Conservation (phyloP, 2,888 invertebrate species). For the Pteria penguin region DNA sequence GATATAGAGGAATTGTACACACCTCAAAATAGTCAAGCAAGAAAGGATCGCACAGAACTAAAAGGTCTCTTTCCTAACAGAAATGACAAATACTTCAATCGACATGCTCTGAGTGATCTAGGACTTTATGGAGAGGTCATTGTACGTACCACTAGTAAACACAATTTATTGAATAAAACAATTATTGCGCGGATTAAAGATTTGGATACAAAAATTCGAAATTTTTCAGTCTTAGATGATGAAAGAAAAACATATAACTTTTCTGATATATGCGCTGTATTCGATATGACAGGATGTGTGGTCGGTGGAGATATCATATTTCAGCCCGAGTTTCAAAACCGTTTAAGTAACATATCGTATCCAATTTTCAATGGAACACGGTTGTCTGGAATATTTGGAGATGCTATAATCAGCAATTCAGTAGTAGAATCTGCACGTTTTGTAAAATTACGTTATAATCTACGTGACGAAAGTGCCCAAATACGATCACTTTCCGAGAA, state of each 20-base stretch:
- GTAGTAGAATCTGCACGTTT: slow-evolving; percentile 24
- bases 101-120: not conserved
- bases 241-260: not conserved
- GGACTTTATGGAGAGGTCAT: not conserved
- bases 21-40: slow-evolving; percentile 32
- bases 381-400: slow-evolving; percentile 16
- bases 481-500: slow-evolving; percentile 5
- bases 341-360: slow-evolving; percentile 29
- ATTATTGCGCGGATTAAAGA: not conserved
- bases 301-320: slow-evolving; percentile 37
- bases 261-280: not conserved
- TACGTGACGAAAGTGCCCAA: slow-evolving; percentile 34
- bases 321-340: slow-evolving; percentile 7
- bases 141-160: not conserved
- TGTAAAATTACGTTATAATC: slow-evolving; percentile 34
- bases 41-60: not conserved
- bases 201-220: not conserved
- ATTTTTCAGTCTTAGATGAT: not conserved
- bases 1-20: slow-evolving; percentile 42
- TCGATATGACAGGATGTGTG: not conserved
- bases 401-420: not conserved
- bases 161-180: not conserved
- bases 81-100: not conserved
- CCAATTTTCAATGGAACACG: slow-evolving; percentile 31
- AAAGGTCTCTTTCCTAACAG: not conserved